Evolutionary conservation across 2,113 vertebrate species (phyloP), one percentile per base, ranked within the genome.

Genomic region (Megaceryle torquata): DNA sequence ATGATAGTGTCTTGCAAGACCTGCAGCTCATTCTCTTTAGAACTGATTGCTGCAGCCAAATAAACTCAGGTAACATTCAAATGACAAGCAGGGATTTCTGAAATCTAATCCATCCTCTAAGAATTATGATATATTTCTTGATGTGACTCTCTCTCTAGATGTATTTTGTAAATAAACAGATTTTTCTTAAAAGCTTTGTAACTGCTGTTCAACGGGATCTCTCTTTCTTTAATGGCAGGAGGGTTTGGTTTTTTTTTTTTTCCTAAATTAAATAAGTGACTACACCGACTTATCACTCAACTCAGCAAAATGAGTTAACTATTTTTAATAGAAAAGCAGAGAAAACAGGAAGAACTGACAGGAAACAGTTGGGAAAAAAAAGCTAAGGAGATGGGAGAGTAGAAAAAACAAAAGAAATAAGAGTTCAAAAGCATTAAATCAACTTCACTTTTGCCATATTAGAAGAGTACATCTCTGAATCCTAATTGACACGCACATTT

Each of bases 291-390:
- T 10, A 78, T 35, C 25, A 14, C 22, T 82, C 68, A 84, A 14
- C 33, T 94, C 77, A 94, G 83, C 69, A 87, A 86, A 95, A 93
- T 15, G 15, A 69, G 31, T 5, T 35, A 88, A 82, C 48, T 82
- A 65, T 81, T 93, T 91, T 75, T 69, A 96, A 84, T 53, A 84
- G 4, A 84, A 33, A 9, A 92, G 70, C 28, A 86, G 63, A 28
- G 91, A 93, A 88, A 76, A 15, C 75, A 93, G 67, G 68, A 91
- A 96, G 54, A 85, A 74, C 28, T 54, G 69, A 72, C 86, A 69
- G 31, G 53, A 77, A 94, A 71, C 60, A 82, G 28, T 44, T 44
- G 6, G 74, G 20, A 79, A 8, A 48, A 88, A 75, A 51, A 76
- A 72, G 54, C 16, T 50, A 77, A 82, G n/a, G 48, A 82, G 28